Percentiles rank a stretch among this genome's conserved stretches.
Conservation (phyloP, 2,113 vertebrate species). For the Campylomormyrus tamandua region DNA sequence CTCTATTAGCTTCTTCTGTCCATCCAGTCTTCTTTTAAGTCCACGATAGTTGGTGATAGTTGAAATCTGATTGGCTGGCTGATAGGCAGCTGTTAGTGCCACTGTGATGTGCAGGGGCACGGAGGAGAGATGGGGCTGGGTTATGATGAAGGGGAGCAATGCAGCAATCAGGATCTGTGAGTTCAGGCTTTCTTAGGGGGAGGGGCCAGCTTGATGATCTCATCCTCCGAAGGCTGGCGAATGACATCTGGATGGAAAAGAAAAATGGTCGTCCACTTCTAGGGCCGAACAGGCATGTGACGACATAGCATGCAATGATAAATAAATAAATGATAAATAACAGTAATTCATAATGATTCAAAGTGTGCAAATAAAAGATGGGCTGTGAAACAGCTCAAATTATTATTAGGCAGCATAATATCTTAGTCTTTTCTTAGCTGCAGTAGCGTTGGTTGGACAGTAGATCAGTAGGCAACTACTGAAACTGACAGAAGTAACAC, state of each 20-base stretch:
- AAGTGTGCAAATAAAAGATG: background rate
- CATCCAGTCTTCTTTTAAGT: background rate
- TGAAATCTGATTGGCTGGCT: conserved; percentile 48
- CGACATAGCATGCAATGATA: background rate
- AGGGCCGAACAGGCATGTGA: background rate
- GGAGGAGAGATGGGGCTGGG: conserved; percentile 24
- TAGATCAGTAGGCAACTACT: background rate
- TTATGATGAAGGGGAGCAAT: conserved; percentile 43
- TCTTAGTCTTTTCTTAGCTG: background rate
- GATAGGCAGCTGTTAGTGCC: conserved; percentile 25
- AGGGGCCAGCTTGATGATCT: conserved; percentile 90
- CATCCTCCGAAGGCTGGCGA: conserved; percentile 89
- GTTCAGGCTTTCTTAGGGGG: conserved; percentile 86
- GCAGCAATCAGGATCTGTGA: conserved; percentile 43
- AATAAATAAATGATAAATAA: background rate
- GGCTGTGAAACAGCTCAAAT: background rate
- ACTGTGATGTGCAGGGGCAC: background rate
- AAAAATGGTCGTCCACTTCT: background rate
- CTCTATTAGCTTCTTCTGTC: background rate
- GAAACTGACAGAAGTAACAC: background rate
- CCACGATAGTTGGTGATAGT: conserved; percentile 26
- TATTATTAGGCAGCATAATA: background rate
- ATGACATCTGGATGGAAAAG: conserved; percentile 70
- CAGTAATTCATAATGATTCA: background rate
- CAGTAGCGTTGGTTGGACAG: background rate